Evolutionary conservation across 2,888 invertebrate genomes (phyloP).

Genomic region (Orchesella flavescens): DNA sequence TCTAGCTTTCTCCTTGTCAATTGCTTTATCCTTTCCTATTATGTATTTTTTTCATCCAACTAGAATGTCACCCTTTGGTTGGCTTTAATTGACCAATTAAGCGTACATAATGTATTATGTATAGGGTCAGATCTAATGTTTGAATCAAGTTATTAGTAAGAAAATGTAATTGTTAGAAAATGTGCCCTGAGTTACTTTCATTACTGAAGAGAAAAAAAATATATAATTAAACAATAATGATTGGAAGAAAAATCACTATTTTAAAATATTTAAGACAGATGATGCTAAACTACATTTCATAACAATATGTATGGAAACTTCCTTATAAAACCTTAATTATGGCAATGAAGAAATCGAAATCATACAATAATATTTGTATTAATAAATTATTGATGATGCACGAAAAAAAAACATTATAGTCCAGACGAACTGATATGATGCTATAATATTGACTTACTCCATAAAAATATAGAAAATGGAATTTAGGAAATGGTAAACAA

Average conservation of each 20-base stretch:
- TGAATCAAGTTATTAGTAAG: slow-evolving; percentile 2
- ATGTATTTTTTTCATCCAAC: not conserved
- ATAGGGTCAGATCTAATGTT: not conserved
- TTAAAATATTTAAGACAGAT: slow-evolving; percentile 42
- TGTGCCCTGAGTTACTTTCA: slow-evolving; percentile 46
- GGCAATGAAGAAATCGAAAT: slow-evolving; percentile 16
- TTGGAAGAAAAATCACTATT: slow-evolving; percentile 31
- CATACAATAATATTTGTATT: slow-evolving; percentile 49
- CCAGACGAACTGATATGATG: not conserved
- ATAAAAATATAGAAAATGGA: not conserved
- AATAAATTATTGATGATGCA: slow-evolving; percentile 10
- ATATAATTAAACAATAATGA: not conserved
- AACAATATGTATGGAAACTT: not conserved
- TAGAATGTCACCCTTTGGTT: too few relatives aligned
- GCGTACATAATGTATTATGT: not conserved
- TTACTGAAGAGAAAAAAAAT: slow-evolving; percentile 1
- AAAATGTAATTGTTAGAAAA: not conserved
- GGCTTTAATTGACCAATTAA: slow-evolving; percentile 47
- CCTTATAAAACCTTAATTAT: not conserved
- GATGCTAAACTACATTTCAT: not conserved
- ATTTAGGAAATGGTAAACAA: not conserved
- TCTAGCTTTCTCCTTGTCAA: too few relatives aligned
- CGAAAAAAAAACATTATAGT: not conserved
- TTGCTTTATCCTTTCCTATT: not conserved
- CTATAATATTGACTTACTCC: not conserved